A percentile compares a stretch with the other conserved stretches of the same genome.
Evolutionary conservation across 2,797 vertebrate genomes (phyloP).

Genomic region (Enteromius viviparus): DNA sequence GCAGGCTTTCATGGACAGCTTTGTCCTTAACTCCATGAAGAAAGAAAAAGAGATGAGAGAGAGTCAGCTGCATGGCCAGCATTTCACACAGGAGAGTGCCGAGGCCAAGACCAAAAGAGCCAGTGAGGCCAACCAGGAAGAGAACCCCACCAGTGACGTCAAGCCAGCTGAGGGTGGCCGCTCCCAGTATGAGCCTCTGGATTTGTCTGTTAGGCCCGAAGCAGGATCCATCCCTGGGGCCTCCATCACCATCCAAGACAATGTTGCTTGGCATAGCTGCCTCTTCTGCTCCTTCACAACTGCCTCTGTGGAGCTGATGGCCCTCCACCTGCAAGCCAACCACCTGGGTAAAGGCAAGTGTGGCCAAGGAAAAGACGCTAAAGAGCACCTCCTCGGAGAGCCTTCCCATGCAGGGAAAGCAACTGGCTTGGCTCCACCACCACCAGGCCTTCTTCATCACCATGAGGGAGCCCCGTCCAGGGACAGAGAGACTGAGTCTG

Average conservation of each 20-base stretch:
- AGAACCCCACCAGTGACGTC: constrained; percentile 73
- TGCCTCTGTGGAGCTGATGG: constrained; percentile 96
- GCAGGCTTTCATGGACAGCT: constrained; percentile 98
- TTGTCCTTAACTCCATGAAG: constrained; percentile 92
- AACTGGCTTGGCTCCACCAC: constrained; percentile 67
- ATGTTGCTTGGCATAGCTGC: constrained; percentile 95
- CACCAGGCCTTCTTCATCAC: constrained; percentile 72
- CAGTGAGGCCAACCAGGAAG: constrained; percentile 77
- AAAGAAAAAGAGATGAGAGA: constrained; percentile 90
- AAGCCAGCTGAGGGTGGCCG: constrained; percentile 82
- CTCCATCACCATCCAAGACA: constrained; percentile 92
- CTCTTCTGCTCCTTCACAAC: constrained; percentile 97
- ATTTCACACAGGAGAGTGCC: constrained; percentile 78
- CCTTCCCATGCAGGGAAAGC: constrained; percentile 69
- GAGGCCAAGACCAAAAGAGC: constrained; percentile 82
- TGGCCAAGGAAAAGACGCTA: constrained; percentile 76
- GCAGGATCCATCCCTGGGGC: constrained; percentile 88
- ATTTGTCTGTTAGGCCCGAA: constrained; percentile 93
- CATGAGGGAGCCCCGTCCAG: constrained; percentile 74
- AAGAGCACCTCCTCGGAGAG: constrained; percentile 83
- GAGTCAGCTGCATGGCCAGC: constrained; percentile 73
- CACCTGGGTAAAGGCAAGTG: constrained; percentile 90
- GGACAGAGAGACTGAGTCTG: constrained; percentile 77
- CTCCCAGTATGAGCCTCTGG: constrained; percentile 94
- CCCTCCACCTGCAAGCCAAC: constrained; percentile 96